A percentile compares a stretch with the other conserved stretches of the same genome.
phyloP scores from a whole-genome alignment of 2,888 invertebrate species.

The Aspidapion aeneum region DNA sequence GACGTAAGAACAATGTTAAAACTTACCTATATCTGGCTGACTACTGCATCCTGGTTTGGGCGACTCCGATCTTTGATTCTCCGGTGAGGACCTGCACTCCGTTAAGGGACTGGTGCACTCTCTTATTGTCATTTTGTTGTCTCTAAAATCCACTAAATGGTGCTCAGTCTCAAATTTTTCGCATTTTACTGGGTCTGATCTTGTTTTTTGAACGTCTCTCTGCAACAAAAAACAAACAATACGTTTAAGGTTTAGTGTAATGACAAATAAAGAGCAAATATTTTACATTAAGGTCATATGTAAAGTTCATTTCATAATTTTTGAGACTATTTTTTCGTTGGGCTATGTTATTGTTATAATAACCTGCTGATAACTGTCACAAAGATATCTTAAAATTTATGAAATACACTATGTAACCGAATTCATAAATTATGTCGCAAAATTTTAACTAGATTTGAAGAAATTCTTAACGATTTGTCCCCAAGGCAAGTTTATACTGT shows the following conservation, averaged over 20 bases:
- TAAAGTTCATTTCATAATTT: too few relatives aligned
- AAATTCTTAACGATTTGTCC: too few relatives aligned
- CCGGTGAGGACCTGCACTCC: conserved; percentile 38
- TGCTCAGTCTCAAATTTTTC: conserved; percentile 28
- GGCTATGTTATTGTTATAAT: too few relatives aligned
- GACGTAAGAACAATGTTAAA: too few relatives aligned
- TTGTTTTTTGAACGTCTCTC: conserved; percentile 40
- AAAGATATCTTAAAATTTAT: too few relatives aligned
- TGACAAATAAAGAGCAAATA: background rate
- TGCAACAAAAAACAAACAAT: conserved; percentile 9
- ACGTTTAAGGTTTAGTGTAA: background rate
- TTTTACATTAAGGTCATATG: background rate
- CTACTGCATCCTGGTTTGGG: conserved; percentile 45
- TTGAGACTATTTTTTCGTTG: too few relatives aligned
- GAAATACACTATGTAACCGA: too few relatives aligned
- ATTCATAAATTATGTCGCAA: too few relatives aligned
- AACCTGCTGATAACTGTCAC: too few relatives aligned
- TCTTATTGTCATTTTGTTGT: conserved; percentile 38
- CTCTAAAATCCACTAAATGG: conserved; percentile 28
- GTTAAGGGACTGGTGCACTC: conserved; percentile 38
- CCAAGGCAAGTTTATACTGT: too few relatives aligned
- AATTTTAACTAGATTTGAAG: too few relatives aligned
- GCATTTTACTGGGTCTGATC: conserved; percentile 38
- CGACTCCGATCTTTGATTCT: conserved; percentile 40
- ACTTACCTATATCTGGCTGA: conserved; percentile 42